Evolutionary conservation across 2,888 invertebrate genomes (phyloP), one percentile per base, ranked within the genome.

Genomic region (Hemithea aestivaria): DNA sequence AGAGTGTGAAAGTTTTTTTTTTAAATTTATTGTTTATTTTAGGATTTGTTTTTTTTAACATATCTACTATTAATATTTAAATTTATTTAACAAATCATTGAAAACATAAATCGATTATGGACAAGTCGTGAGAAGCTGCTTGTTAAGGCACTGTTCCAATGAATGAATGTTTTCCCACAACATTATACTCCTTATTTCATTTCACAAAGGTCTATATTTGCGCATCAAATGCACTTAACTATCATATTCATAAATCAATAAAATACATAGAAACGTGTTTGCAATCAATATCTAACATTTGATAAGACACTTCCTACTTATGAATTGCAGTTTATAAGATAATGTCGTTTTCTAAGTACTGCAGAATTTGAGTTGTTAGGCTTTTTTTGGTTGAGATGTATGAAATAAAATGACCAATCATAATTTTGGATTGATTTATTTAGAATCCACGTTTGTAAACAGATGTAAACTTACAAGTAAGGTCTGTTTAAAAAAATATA

Each of bases 391-490:
- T n/a, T n/a, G n/a, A 9, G 22, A 20, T 2, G n/a, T 23, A 2
- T 29, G n/a, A 49, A 53, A 38, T 51, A 51, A 53, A 34, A 57
- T 47, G n/a, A 16, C 35, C 24, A 11, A 11, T 31, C 16, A 33
- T 41, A 27, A 56, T 57, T 80, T 75, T 68, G 74, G 73, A 79
- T 84, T 80, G 77, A 82, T 85, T 84, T 82, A 84, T 84, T 87
- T 76, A 84, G 82, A 84, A 79, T 84, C 80, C 81, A 73, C 73
- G 76, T 80, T 78, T 78, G 78, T 80, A 81, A 78, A 78, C 75
- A 72, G 77, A 80, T 77, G 73, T 79, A 77, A 84, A 83, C 81
- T 80, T 83, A 84, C 82, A 78, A 63, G 67, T 77, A 79, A 79
- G 59, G 67, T 77, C 62, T 65, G 70, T 74, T 74, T 76, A 82